Percentiles rank a stretch among this genome's conserved stretches.
Conservation (phyloP, 2,797 vertebrate genomes). For the Pseudomugil tenellus region DNA sequence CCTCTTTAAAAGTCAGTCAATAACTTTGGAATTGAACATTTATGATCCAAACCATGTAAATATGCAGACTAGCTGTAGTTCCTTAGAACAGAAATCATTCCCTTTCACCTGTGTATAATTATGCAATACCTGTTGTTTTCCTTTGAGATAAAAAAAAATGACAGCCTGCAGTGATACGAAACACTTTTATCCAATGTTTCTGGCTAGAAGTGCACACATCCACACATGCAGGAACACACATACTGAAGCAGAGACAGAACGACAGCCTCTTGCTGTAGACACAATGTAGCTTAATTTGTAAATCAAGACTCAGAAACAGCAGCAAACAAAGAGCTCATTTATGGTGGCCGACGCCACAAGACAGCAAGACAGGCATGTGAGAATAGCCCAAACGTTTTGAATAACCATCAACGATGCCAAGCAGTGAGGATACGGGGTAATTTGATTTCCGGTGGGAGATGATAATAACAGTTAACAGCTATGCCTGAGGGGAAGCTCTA, state of each 20-base stretch:
- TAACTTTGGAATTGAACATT: too few species aligned
- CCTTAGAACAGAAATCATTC: slow-evolving; percentile 37
- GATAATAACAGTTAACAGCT: slow-evolving; percentile 74
- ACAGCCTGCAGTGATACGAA: slow-evolving; percentile 49
- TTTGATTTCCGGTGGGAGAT: slow-evolving; percentile 81
- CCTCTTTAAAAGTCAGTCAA: slow-evolving; percentile 12
- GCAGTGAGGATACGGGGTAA: slow-evolving; percentile 70
- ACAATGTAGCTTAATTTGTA: slow-evolving; percentile 80
- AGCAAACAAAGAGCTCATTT: slow-evolving; percentile 82
- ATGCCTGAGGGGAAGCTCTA: slow-evolving; percentile 53
- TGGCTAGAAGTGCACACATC: too few species aligned
- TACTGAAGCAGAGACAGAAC: slow-evolving; percentile 46
- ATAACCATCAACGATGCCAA: slow-evolving; percentile 75
- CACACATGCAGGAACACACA: slow-evolving; percentile 47
- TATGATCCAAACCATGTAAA: slow-evolving; percentile 13
- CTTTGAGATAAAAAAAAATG: slow-evolving; percentile 50
- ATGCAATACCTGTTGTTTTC: slow-evolving; percentile 36
- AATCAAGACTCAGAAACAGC: slow-evolving; percentile 79
- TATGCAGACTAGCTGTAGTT: slow-evolving; percentile 17
- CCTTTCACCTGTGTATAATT: slow-evolving; percentile 39
- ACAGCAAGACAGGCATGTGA: slow-evolving; percentile 70
- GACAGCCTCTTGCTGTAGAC: slow-evolving; percentile 63
- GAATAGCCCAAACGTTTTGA: slow-evolving; percentile 78
- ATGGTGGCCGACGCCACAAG: slow-evolving; percentile 78
- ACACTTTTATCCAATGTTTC: slow-evolving; percentile 46